A percentile compares a stretch with the other conserved stretches of the same genome.
phyloP scores from a whole-genome alignment of 2,113 vertebrate species.

The Pelvicachromis taeniatus region DNA sequence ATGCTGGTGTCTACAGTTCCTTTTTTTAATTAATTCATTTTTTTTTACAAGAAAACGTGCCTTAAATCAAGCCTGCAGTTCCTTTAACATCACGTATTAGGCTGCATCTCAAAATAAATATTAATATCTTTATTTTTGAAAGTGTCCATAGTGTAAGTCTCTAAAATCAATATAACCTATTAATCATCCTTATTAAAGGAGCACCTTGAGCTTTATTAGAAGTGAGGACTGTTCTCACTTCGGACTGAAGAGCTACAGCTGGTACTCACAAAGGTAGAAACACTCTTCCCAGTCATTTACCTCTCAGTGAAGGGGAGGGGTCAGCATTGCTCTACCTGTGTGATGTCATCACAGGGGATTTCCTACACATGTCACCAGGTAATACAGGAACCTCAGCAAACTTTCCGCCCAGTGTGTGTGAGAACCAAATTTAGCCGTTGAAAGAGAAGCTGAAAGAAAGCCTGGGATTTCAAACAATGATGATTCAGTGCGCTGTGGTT shows the following conservation, averaged over 20 bases:
- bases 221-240: neutral
- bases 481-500: neutral
- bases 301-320: neutral
- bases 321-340: conserved; percentile 2
- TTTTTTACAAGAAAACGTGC: neutral
- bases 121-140: neutral
- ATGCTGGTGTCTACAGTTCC: neutral
- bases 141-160: neutral
- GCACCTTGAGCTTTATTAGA: neutral
- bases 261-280: neutral
- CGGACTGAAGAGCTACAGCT: neutral
- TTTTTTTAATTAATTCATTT: neutral
- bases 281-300: neutral
- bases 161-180: neutral
- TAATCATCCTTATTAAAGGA: neutral
- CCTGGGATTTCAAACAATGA: neutral
- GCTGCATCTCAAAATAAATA: neutral
- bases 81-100: neutral
- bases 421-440: conserved; percentile 1
- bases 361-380: conserved; percentile 21
- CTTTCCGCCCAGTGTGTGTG: neutral
- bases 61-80: neutral
- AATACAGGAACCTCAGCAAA: neutral
- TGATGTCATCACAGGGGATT: conserved; percentile 35
- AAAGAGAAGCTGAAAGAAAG: neutral